Percentiles rank a stretch among this genome's conserved stretches.
These are phyloP conservation scores for Poeciliopsis presidionis DNA, from an alignment of 2,797 vertebrate species.

Conservation along the genomic window DNA sequence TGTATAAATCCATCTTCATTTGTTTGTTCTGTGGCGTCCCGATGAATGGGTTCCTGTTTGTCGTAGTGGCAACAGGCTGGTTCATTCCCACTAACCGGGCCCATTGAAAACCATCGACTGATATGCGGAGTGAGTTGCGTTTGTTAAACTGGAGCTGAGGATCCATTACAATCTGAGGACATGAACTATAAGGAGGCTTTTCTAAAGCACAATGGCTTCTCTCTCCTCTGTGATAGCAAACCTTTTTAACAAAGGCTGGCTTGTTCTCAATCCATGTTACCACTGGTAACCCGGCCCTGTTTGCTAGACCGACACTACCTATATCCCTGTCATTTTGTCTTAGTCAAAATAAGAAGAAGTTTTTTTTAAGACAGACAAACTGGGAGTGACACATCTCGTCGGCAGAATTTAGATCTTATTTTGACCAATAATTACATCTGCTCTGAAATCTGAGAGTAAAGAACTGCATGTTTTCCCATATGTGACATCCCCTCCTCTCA, in stretches of 20 bases:
- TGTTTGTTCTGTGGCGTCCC: conserved; percentile 4
- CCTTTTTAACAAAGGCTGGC: conserved; percentile 77
- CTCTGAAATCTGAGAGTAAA: conserved; percentile 9
- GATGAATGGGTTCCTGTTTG: conserved; percentile 29
- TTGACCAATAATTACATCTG: conserved; percentile 17
- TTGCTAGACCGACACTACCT: conserved; percentile 66
- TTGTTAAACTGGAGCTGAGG: conserved; percentile 67
- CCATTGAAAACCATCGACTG: conserved; percentile 63
- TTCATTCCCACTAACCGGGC: conserved; percentile 43
- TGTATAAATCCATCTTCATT: background rate
- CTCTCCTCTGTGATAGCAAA: conserved; percentile 79
- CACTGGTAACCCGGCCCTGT: conserved; percentile 64
- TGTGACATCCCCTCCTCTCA: conserved; percentile 9
- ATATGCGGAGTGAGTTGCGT: conserved; percentile 57
- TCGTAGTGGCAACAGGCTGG: conserved; percentile 38
- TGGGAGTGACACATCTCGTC: conserved; percentile 7
- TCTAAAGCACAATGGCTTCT: conserved; percentile 82
- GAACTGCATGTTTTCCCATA: conserved; percentile 14
- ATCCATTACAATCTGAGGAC: conserved; percentile 81
- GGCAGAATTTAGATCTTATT: background rate
- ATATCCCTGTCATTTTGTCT: conserved; percentile 68
- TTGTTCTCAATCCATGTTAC: conserved; percentile 79
- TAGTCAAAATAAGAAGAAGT: conserved; percentile 59
- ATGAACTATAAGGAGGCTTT: conserved; percentile 79
- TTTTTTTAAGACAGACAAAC: conserved; percentile 14